Evolutionary conservation across 2,113 vertebrate species (phyloP), one percentile per base, ranked within the genome.

Genomic region (Fulmarus glacialis): DNA sequence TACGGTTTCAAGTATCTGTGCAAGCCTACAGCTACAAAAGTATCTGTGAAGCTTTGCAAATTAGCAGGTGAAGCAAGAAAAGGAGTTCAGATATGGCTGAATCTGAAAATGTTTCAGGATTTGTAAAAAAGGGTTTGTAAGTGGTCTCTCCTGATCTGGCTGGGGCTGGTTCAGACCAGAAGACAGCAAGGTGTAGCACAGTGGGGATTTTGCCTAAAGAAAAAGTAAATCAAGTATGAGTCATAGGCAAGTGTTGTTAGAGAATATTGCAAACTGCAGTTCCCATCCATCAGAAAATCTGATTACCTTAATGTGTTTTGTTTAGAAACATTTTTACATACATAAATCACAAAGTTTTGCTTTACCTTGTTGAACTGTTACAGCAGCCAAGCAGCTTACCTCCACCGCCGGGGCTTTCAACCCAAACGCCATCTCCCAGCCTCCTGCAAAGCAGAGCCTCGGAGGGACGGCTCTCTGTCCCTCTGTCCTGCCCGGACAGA

Each of bases 271-370:
- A 67, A 67, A 78, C n/a, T 6, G 11, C 42, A 70, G 89, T 17
- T 85, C 56, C 56, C 81, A 89, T 96, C 78, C 84, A 70, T 83
- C 90, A 95, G 79, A 38, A 93, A 88, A 94, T 26, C 64, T 55
- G 82, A 95, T 83, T 90, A 70, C 42, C 45, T 26, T 60, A 43
- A 70, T 20, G 17, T 2, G 6, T 64, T 94, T 95, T 86, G 79
- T 63, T 89, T 70, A 72, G 82, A 90, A 58, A 58, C 40, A 22
- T 83, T 93, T 70, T 82, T 40, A 50, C 29, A 36, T 23, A 32
- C 32, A 67, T 94, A 88, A 68, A 72, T 78, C 63, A 58, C 20
- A 50, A 66, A 30, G 56, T 74, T 90, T 36, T 11, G 26, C 78
- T 87, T 48, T 80, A 43, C 64, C 36, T 52, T 50, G 32, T 32